Conservation (phyloP, 2,113 vertebrate genomes). For the Romanogobio albipinnatus region DNA sequence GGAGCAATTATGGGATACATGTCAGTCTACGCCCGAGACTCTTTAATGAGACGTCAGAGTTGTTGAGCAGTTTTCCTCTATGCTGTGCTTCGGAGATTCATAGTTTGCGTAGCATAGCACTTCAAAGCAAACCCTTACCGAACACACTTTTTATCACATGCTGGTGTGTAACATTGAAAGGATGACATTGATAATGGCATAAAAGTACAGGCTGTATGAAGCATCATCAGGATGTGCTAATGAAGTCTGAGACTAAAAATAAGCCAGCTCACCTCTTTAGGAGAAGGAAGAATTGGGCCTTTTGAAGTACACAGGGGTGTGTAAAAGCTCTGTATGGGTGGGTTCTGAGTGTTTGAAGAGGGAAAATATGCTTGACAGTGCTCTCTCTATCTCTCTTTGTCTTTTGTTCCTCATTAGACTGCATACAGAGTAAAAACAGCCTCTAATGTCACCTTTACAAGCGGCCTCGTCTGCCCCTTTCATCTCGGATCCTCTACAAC, state of each 20-base stretch:
- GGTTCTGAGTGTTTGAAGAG: conserved; percentile 81
- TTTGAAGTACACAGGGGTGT: conserved; percentile 79
- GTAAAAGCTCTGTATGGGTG: conserved; percentile 74
- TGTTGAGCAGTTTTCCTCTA: conserved; percentile 7
- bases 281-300: conserved; percentile 70
- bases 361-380: conserved; percentile 57
- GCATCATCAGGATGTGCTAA: conserved; percentile 55
- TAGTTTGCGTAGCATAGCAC: background rate
- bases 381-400: conserved; percentile 27
- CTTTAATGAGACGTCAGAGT: conserved; percentile 9
- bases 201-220: conserved; percentile 3
- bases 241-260: conserved; percentile 62
- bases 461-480: conserved; percentile 83
- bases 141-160: conserved; percentile 10
- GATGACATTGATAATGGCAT: conserved; percentile 2
- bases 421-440: conserved; percentile 81
- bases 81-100: conserved; percentile 10
- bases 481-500: conserved; percentile 79
- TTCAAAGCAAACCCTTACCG: conserved; percentile 6
- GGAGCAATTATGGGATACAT: background rate
- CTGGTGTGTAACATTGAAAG: background rate
- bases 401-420: conserved; percentile 81
- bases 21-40: background rate
- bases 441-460: conserved; percentile 87
- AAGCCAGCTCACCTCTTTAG: conserved; percentile 72